phyloP scores from a whole-genome alignment of 2,888 invertebrate genomes.

The Hirtodrosophila cameraria region DNA sequence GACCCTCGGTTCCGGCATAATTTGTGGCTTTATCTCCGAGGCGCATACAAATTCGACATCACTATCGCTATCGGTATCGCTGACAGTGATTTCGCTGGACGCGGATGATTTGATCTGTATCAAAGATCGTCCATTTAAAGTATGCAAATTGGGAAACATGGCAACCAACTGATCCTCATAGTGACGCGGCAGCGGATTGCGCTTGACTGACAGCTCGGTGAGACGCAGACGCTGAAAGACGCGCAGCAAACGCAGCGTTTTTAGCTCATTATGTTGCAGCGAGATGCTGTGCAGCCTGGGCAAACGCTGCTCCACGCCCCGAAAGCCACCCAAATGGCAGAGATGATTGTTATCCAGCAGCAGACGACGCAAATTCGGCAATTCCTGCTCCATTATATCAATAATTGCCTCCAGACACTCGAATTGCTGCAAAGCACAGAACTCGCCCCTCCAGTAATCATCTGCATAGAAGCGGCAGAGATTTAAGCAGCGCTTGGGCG shows the following conservation, averaged over 20 bases:
- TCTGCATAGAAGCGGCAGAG: slow-evolving; percentile 44
- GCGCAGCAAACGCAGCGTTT: slow-evolving; percentile 5
- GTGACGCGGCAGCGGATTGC: slow-evolving; percentile 40
- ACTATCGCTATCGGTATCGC: slow-evolving; percentile 7
- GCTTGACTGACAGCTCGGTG: slow-evolving; percentile 22
- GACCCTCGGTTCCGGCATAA: slow-evolving; percentile 23
- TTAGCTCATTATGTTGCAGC: slow-evolving; percentile 36
- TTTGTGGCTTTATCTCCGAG: slow-evolving; percentile 19
- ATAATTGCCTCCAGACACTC: slow-evolving; percentile 36
- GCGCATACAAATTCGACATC: slow-evolving; percentile 42
- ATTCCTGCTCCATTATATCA: slow-evolving; percentile 22
- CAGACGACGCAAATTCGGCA: slow-evolving; percentile 46
- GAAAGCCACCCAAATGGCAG: slow-evolving; percentile 26
- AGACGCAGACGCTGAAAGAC: slow-evolving; percentile 33
- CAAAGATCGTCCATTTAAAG: slow-evolving; percentile 23
- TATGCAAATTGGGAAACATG: slow-evolving; percentile 33
- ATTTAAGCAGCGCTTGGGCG: slow-evolving; percentile 23
- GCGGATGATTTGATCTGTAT: not conserved
- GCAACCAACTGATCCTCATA: slow-evolving; percentile 31
- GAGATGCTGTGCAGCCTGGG: slow-evolving; percentile 37
- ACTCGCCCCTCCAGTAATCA: slow-evolving; percentile 25
- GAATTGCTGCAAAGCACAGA: slow-evolving; percentile 45
- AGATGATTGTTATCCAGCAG: slow-evolving; percentile 54
- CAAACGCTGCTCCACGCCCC: slow-evolving; percentile 32
- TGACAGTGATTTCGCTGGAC: not conserved